A percentile compares a stretch with the other conserved stretches of the same genome.
phyloP scores from a whole-genome alignment of 2,797 vertebrate genomes.

The Heterohyrax brucei region DNA sequence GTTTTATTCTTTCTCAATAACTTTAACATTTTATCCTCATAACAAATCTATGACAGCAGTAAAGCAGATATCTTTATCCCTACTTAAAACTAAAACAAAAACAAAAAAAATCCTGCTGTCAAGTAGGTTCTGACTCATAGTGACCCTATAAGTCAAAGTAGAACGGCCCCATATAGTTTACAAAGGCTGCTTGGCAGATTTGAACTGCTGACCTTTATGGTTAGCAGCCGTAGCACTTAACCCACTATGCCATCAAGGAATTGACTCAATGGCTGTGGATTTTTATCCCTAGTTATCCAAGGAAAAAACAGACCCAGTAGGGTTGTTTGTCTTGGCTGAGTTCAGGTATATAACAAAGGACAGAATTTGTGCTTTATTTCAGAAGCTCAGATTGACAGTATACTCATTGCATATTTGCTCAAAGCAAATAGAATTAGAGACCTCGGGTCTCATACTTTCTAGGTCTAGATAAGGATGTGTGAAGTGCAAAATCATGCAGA shows the following conservation, averaged over 20 bases:
- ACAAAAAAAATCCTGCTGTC: too few species aligned
- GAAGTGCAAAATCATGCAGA: background rate
- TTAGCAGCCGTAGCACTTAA: too few species aligned
- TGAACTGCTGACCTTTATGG: too few species aligned
- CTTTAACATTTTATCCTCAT: background rate
- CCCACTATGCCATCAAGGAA: too few species aligned
- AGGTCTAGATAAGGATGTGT: background rate
- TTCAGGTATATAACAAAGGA: background rate
- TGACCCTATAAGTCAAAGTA: too few species aligned
- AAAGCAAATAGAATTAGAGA: constrained; percentile 25
- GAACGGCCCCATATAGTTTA: too few species aligned
- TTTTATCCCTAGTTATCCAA: background rate
- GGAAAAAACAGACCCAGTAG: background rate
- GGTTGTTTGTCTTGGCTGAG: background rate
- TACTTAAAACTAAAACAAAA: background rate
- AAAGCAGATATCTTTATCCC: background rate
- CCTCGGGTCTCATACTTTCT: background rate
- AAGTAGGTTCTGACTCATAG: too few species aligned
- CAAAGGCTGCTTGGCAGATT: too few species aligned
- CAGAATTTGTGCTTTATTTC: background rate
- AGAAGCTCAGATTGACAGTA: background rate
- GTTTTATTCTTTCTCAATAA: constrained; percentile 29
- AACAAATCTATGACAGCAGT: background rate
- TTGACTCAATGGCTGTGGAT: too few species aligned
- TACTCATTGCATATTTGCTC: background rate